Conservation (phyloP, 2,113 vertebrate species). For the Cyrtonyx montezumae region DNA sequence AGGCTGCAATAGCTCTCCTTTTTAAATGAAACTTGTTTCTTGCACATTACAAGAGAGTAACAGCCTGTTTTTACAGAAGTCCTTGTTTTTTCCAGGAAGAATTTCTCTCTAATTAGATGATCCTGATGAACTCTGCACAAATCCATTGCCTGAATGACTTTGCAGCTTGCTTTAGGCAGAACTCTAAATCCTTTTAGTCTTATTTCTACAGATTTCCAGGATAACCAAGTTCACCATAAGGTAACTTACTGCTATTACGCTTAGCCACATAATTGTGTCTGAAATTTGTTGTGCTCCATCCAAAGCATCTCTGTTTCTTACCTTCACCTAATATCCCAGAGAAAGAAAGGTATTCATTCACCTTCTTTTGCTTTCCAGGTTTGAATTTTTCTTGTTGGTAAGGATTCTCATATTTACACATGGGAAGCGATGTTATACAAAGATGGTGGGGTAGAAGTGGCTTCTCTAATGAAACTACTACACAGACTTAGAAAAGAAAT, state of each 20-base stretch:
- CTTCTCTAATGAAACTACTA: neutral
- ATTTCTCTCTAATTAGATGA: neutral
- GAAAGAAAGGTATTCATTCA: neutral
- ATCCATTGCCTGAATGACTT: neutral
- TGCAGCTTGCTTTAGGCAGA: neutral
- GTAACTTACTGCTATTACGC: neutral
- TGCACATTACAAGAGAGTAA: neutral
- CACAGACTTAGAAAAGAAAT: neutral
- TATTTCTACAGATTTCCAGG: neutral
- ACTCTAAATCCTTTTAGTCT: neutral
- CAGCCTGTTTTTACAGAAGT: neutral
- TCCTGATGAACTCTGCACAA: neutral
- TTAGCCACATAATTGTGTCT: neutral
- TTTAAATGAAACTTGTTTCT: neutral
- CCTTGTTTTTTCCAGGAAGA: neutral
- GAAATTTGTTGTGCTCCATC: neutral
- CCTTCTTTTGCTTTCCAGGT: neutral
- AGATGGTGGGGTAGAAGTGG: neutral
- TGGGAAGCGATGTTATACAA: neutral
- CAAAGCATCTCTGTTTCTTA: neutral
- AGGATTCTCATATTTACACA: neutral
- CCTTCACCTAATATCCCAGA: neutral
- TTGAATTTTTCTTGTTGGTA: neutral
- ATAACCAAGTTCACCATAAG: neutral
- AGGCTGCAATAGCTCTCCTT: neutral